Evolutionary conservation across 2,113 vertebrate species (phyloP).

Genomic region (Ophiodon elongatus): DNA sequence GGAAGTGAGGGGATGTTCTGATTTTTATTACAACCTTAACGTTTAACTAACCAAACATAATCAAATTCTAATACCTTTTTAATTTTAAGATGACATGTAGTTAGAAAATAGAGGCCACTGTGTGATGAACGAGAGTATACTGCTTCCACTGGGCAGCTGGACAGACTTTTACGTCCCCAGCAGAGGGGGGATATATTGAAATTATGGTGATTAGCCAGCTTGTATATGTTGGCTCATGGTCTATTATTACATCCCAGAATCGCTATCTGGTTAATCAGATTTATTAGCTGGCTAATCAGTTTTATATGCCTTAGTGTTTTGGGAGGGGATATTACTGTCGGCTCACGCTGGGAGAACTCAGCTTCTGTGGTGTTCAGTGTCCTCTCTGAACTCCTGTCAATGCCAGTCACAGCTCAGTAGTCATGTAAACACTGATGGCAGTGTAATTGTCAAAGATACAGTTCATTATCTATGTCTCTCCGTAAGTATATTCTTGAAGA

Average conservation of each 20-base stretch:
- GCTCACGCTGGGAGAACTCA: conserved; percentile 39
- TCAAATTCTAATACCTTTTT: not conserved
- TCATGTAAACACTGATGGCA: conserved; percentile 4
- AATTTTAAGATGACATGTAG: not conserved
- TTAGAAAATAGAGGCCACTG: not conserved
- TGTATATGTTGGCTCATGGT: conserved; percentile 53
- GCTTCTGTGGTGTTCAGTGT: conserved; percentile 43
- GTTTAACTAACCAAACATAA: not conserved
- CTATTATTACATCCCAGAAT: conserved; percentile 57
- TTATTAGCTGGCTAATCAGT: conserved; percentile 66
- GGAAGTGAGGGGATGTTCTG: not conserved
- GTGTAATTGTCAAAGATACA: conserved; percentile 21
- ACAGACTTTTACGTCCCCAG: not conserved
- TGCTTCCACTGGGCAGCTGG: conserved; percentile 15
- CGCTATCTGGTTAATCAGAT: conserved; percentile 55
- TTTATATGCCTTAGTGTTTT: conserved; percentile 50
- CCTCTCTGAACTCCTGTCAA: conserved; percentile 40
- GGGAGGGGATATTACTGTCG: conserved; percentile 41
- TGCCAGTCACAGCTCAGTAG: conserved; percentile 38
- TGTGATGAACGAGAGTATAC: conserved; percentile 14
- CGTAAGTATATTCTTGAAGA: not conserved
- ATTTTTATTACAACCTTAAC: not conserved
- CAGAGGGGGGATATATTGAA: conserved; percentile 19
- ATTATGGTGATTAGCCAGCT: conserved; percentile 36
- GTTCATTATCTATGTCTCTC: not conserved